phyloP scores from a whole-genome alignment of 2,888 invertebrate species.

The Muschampia staudingeri region DNA sequence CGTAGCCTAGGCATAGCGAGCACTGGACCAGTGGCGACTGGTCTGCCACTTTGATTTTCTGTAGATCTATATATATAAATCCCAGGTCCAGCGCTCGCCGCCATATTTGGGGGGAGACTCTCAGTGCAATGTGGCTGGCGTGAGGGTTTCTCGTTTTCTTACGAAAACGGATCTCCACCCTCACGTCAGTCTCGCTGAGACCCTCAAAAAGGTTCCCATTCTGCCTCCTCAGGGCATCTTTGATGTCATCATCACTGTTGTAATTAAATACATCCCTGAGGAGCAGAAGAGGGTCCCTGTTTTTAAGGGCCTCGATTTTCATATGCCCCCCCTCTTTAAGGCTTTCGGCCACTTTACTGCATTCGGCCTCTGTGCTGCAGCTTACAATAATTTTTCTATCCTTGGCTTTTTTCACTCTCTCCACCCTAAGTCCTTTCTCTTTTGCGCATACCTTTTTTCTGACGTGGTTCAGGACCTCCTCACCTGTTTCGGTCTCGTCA shows the following conservation, averaged over 20 bases:
- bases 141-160: background rate
- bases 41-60: background rate
- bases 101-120: conserved; percentile 4
- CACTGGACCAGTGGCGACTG: background rate
- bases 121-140: background rate
- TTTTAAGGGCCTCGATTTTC: background rate
- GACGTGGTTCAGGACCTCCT: too few relatives aligned
- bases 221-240: background rate
- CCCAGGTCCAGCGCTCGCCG: background rate
- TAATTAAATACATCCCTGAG: background rate
- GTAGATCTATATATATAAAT: background rate
- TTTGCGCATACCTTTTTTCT: too few relatives aligned
- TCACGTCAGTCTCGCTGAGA: background rate
- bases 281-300: background rate
- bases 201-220: background rate
- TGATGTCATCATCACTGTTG: background rate
- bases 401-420: too few relatives aligned
- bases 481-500: too few relatives aligned
- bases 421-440: too few relatives aligned
- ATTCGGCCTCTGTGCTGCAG: too few relatives aligned
- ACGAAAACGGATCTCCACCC: background rate
- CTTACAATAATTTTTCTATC: too few relatives aligned
- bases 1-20: background rate
- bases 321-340: too few relatives aligned
- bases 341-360: too few relatives aligned